These are phyloP conservation scores for Tringa solitaria DNA, from an alignment of 2,113 vertebrate species.

Conservation along the genomic window DNA sequence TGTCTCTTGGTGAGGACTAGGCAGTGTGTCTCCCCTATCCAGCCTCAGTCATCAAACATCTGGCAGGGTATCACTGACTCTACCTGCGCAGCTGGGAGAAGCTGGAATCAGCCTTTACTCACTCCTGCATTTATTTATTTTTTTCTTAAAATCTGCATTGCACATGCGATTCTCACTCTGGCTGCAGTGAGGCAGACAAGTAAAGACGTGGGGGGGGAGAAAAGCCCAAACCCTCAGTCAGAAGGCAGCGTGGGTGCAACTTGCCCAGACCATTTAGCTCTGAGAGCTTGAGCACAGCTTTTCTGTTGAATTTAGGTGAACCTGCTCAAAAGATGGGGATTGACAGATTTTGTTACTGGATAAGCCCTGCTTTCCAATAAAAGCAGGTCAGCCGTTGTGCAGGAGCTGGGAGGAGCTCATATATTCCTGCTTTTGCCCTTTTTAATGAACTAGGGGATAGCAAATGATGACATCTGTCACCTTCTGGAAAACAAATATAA, in stretches of 20 bases:
- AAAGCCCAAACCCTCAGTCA: background rate
- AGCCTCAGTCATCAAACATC: background rate
- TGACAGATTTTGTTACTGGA: background rate
- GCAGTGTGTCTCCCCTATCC: background rate
- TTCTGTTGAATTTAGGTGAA: background rate
- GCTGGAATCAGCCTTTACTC: background rate
- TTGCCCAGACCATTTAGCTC: background rate
- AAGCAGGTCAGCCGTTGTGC: background rate
- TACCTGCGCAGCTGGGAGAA: background rate
- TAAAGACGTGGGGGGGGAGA: background rate
- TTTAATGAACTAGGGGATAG: background rate
- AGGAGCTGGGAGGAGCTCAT: background rate
- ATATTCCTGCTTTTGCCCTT: background rate
- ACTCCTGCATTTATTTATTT: background rate
- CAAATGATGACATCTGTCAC: background rate
- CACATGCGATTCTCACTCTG: background rate
- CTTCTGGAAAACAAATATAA: background rate
- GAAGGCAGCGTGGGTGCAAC: background rate
- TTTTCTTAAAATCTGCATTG: background rate
- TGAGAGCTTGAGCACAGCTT: background rate
- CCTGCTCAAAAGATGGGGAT: background rate
- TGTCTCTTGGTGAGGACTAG: background rate
- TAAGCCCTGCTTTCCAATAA: background rate
- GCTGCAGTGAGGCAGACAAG: background rate
- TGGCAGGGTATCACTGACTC: background rate